Evolutionary conservation across 2,113 vertebrate species (phyloP).

Genomic region (Dicrurus megarhynchus): DNA sequence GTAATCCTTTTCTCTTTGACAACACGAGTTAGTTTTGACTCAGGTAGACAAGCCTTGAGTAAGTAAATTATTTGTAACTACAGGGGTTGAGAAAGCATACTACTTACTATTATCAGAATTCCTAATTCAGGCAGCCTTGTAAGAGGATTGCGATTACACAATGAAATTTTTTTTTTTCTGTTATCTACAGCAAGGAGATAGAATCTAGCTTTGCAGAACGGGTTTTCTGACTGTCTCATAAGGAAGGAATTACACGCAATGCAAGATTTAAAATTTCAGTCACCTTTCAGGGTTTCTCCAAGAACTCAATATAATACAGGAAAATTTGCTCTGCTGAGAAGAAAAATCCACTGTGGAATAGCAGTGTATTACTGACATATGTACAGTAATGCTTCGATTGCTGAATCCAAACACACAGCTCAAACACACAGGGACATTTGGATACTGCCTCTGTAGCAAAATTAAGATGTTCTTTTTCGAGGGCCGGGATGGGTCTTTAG

Average conservation of each 20-base stretch:
- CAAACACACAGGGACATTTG: neutral
- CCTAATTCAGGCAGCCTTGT: slow-evolving; percentile 4
- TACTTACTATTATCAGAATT: neutral
- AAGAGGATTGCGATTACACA: neutral
- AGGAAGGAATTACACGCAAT: neutral
- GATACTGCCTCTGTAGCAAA: neutral
- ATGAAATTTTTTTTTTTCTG: neutral
- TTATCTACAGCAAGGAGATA: neutral
- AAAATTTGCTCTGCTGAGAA: neutral
- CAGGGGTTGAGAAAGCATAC: neutral
- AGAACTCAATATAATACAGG: neutral
- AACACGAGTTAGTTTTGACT: neutral
- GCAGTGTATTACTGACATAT: neutral
- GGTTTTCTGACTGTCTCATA: neutral
- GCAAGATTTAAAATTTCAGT: slow-evolving; percentile 1
- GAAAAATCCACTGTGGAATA: neutral
- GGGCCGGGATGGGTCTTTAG: neutral
- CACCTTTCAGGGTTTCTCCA: neutral
- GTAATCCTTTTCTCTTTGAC: neutral
- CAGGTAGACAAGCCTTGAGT: neutral
- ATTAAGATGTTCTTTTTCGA: neutral
- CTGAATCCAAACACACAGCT: neutral
- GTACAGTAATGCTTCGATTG: neutral
- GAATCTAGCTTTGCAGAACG: neutral
- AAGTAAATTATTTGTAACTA: neutral